Evolutionary conservation across 1,140 invertebrate species (phyloP), one percentile per base, ranked within the genome.

Genomic region (Steinernema feltiae): DNA sequence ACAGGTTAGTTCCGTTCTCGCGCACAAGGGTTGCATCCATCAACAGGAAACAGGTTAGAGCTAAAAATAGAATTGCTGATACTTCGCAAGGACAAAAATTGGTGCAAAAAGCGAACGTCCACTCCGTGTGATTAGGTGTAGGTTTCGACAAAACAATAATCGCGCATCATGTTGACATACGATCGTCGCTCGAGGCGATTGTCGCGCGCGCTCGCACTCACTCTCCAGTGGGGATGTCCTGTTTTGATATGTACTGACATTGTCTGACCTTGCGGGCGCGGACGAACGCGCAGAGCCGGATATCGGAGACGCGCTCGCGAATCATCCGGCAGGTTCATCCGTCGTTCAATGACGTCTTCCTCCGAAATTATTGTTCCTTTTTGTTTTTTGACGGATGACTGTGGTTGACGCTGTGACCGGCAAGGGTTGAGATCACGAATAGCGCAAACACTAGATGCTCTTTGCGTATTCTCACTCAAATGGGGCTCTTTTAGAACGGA

Each of bases 1-100:
- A 83, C 72, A 70, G 82, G 82, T 82, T 30, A 2, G 48, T 48
- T 3, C 12, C 35, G 3, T 77, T n/a, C n/a, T n/a, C n/a, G n/a
- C n/a, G n/a, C n/a, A n/a, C n/a, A n/a, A n/a, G n/a, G n/a, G n/a
- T n/a, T n/a, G n/a, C n/a, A n/a, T n/a, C n/a, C n/a, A n/a, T n/a
- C n/a, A n/a, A n/a, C n/a, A n/a, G n/a, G n/a, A n/a, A n/a, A n/a
- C n/a, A n/a, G n/a, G n/a, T n/a, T n/a, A n/a, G n/a, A n/a, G n/a
- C n/a, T n/a, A n/a, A n/a, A n/a, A n/a, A n/a, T n/a, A n/a, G n/a
- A n/a, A n/a, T n/a, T n/a, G n/a, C n/a, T n/a, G 41, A 46, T 46
- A 46, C 41, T 46, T 46, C n/a, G 71, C 12, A n/a, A 30, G 1
- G 30, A 30, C n/a, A 31, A 35, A 76, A 27, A 24, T 1, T 71